Conservation (phyloP, 2,888 invertebrate species). For the Drosophila anceps region DNA sequence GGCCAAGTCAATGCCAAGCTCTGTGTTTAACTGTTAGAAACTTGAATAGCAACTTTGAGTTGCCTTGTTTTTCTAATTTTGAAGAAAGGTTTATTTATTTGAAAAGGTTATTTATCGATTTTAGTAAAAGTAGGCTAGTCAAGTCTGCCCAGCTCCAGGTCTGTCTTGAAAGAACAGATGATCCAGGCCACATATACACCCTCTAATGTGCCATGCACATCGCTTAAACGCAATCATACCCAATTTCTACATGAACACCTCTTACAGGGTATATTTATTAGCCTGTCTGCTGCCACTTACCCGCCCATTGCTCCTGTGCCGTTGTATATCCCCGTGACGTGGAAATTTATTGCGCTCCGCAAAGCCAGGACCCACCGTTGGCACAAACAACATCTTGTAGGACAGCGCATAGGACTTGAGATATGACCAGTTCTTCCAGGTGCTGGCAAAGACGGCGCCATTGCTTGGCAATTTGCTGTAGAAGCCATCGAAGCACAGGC, state of each 20-base stretch:
- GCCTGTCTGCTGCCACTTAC: constrained; percentile 58
- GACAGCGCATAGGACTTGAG: constrained; percentile 87
- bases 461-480: constrained; percentile 89
- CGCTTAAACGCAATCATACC: neutral
- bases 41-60: neutral
- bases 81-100: too few species aligned
- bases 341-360: constrained; percentile 87
- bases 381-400: constrained; percentile 88
- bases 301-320: constrained; percentile 84
- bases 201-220: too few species aligned
- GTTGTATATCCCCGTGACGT: constrained; percentile 83
- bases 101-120: too few species aligned
- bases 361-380: constrained; percentile 90
- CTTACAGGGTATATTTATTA: neutral
- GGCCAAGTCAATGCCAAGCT: too few species aligned
- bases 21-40: too few species aligned
- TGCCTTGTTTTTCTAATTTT: too few species aligned
- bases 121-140: too few species aligned
- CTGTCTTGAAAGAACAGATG: too few species aligned
- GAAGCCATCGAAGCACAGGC: constrained; percentile 87
- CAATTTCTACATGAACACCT: neutral
- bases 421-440: constrained; percentile 88
- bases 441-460: constrained; percentile 88
- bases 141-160: too few species aligned
- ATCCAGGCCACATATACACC: too few species aligned